A percentile compares a stretch with the other conserved stretches of the same genome.
phyloP scores from a whole-genome alignment of 37 sponge, comb jelly and placozoan species.

The Axinella damicornis region DNA sequence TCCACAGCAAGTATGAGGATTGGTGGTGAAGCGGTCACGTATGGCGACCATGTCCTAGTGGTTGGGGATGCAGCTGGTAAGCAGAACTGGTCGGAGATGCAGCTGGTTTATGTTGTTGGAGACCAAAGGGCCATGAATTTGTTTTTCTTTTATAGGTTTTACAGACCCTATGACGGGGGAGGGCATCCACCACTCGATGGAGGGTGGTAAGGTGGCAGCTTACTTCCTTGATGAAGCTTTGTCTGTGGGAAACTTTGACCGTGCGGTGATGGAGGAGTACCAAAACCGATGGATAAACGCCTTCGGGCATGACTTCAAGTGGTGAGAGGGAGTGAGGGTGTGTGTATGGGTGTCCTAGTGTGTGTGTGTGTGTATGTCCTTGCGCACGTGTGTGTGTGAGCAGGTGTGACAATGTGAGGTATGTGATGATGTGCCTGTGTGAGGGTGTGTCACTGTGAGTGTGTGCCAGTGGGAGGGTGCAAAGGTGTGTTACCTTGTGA shows the following conservation, averaged over 20 bases:
- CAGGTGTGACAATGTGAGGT: not conserved
- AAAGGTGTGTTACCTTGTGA: too few species aligned
- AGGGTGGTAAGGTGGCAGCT: slow-evolving; percentile 56
- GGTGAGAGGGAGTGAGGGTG: slow-evolving; percentile 55
- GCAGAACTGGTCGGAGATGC: not conserved
- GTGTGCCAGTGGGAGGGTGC: too few species aligned
- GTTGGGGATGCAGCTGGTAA: slow-evolving; percentile 79
- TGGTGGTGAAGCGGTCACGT: slow-evolving; percentile 64
- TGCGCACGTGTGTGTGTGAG: too few species aligned
- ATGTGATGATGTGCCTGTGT: too few species aligned
- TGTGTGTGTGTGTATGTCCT: too few species aligned
- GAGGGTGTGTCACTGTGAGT: too few species aligned
- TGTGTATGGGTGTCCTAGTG: too few species aligned
- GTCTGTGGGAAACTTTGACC: slow-evolving; percentile 71
- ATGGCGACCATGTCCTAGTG: slow-evolving; percentile 62
- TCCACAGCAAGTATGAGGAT: slow-evolving; percentile 24
- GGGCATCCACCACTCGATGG: slow-evolving; percentile 72
- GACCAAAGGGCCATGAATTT: not conserved
- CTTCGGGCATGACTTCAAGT: slow-evolving; percentile 67
- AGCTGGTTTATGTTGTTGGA: too few species aligned
- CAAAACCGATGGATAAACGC: slow-evolving; percentile 73
- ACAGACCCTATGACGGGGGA: slow-evolving; percentile 80
- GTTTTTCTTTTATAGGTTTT: slow-evolving; percentile 19
- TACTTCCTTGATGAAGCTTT: slow-evolving; percentile 60
- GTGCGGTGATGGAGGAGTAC: slow-evolving; percentile 61